A percentile compares a stretch with the other conserved stretches of the same genome.
These are phyloP conservation scores for Chelonus insularis DNA, from an alignment of 1,140 invertebrate genomes.

Conservation along the genomic window DNA sequence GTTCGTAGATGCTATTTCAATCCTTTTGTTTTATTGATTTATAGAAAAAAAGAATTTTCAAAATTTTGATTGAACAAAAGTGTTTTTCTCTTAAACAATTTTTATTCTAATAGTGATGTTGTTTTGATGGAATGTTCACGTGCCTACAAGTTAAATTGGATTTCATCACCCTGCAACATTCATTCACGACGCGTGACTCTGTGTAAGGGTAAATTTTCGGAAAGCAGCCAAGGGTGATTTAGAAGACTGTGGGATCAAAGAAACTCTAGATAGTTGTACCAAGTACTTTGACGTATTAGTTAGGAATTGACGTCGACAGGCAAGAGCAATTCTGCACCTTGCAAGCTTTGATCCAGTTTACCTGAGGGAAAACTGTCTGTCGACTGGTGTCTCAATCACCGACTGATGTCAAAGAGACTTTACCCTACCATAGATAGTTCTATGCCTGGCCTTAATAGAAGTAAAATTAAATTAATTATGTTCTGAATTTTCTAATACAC, in stretches of 20 bases:
- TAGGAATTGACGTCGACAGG: constrained; percentile 47
- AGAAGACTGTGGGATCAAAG: constrained; percentile 42
- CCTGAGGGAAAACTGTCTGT: constrained; percentile 37
- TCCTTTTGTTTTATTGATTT: too few relatives aligned
- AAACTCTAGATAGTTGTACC: constrained; percentile 35
- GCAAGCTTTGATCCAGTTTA: constrained; percentile 44
- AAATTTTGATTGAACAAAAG: too few relatives aligned
- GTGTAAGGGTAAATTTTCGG: constrained; percentile 34
- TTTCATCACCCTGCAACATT: constrained; percentile 37
- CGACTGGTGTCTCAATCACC: constrained; percentile 13
- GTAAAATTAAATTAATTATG: neutral
- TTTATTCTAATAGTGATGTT: neutral
- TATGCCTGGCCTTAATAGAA: neutral
- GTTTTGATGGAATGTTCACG: constrained; percentile 14
- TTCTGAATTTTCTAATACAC: constrained; percentile 52
- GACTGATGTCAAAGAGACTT: constrained; percentile 17
- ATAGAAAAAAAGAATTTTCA: too few relatives aligned
- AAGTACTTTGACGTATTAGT: constrained; percentile 48
- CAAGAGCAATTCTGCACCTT: constrained; percentile 33
- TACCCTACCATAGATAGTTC: neutral
- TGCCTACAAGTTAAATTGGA: constrained; percentile 43
- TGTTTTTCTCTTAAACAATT: neutral
- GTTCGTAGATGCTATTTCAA: neutral
- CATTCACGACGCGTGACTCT: constrained; percentile 35
- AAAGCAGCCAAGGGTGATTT: constrained; percentile 37